Percentiles rank a stretch among this genome's conserved stretches.
These are phyloP conservation scores for Corbicula japonica DNA, from an alignment of 2,888 invertebrate genomes.

Conservation along the genomic window DNA sequence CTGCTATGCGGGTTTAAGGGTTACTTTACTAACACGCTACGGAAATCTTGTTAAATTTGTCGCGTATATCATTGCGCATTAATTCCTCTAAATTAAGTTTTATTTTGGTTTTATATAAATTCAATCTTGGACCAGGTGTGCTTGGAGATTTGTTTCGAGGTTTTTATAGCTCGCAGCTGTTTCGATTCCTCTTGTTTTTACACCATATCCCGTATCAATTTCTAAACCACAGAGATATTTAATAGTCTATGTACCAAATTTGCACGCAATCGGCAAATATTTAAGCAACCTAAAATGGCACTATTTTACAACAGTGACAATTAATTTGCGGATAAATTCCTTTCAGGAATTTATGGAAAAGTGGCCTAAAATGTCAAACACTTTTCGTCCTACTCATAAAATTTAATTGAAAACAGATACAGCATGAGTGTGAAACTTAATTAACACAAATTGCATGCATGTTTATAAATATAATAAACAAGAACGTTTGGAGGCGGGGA, in stretches of 20 bases:
- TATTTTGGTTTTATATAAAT: slow-evolving; percentile 59
- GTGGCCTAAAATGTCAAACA: no score
- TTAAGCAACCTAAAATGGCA: slow-evolving; percentile 37
- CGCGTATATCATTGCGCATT: slow-evolving; percentile 58
- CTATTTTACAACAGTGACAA: slow-evolving; percentile 16
- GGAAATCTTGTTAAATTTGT: slow-evolving; percentile 52
- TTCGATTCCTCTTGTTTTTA: slow-evolving; percentile 3
- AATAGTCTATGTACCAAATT: slow-evolving; percentile 27
- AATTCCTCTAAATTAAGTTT: slow-evolving; percentile 61
- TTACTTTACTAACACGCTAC: slow-evolving; percentile 16
- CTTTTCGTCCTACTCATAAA: no score
- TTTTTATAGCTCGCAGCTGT: slow-evolving; percentile 56
- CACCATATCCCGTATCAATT: slow-evolving; percentile 30
- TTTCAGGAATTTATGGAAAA: slow-evolving; percentile 14
- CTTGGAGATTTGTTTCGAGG: slow-evolving; percentile 21
- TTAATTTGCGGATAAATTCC: slow-evolving; percentile 25
- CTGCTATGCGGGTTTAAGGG: slow-evolving; percentile 3
- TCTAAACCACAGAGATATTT: slow-evolving; percentile 26
- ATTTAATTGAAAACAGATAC: no score
- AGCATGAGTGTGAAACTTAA: no score
- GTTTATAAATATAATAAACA: no score
- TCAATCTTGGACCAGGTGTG: slow-evolving; percentile 59
- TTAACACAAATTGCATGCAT: no score
- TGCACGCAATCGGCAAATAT: slow-evolving; percentile 41
- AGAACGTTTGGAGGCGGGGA: no score